Percentiles rank a stretch among this genome's conserved stretches.
Evolutionary conservation across 2,888 invertebrate genomes (phyloP).

Genomic region (Pollenia angustigena): DNA sequence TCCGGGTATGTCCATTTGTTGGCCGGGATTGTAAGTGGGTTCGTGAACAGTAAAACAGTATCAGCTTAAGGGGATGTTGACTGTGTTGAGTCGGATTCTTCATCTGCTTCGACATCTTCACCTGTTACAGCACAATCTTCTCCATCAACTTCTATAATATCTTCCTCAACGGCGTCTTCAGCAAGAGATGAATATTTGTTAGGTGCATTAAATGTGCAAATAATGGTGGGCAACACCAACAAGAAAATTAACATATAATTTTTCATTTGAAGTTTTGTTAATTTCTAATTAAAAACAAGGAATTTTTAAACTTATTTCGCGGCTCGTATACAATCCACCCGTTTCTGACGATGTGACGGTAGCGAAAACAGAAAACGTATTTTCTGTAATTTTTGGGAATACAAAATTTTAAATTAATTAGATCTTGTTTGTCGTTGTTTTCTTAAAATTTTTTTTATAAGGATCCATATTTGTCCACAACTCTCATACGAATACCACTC

Average conservation of each 20-base stretch:
- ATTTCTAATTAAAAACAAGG: constrained; percentile 28
- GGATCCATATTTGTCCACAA: too few species aligned
- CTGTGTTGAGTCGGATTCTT: constrained; percentile 86
- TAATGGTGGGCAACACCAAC: constrained; percentile 89
- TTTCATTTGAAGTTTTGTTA: constrained; percentile 86
- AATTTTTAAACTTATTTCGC: constrained; percentile 29
- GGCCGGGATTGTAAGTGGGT: constrained; percentile 87
- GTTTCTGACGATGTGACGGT: constrained; percentile 36
- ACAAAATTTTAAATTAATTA: too few species aligned
- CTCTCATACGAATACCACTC: too few species aligned
- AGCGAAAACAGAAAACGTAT: constrained; percentile 60
- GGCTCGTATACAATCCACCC: neutral
- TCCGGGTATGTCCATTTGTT: constrained; percentile 89
- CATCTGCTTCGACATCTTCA: constrained; percentile 86
- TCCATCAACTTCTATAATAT: constrained; percentile 89
- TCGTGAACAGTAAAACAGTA: constrained; percentile 94
- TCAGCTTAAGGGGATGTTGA: constrained; percentile 94
- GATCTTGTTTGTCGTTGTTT: too few species aligned
- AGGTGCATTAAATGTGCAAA: constrained; percentile 88
- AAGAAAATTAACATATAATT: constrained; percentile 87
- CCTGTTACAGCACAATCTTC: constrained; percentile 87
- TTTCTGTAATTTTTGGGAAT: too few species aligned
- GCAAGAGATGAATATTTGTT: constrained; percentile 85
- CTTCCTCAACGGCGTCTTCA: constrained; percentile 84
- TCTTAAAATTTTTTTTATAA: too few species aligned